Evolutionary conservation across 2,113 vertebrate genomes (phyloP).

Genomic region (Peromyscus californicus): DNA sequence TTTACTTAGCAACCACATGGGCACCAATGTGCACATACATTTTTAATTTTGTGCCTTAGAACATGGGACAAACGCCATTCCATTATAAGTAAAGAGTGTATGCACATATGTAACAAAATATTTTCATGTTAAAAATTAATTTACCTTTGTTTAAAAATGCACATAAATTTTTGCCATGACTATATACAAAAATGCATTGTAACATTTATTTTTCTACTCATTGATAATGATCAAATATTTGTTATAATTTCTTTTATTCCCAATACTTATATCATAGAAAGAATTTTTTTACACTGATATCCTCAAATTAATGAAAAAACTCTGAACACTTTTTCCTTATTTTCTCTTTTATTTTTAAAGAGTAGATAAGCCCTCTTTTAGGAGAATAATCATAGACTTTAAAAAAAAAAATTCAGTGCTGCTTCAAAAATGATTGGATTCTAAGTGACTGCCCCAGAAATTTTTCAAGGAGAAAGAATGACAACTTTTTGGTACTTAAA

Average conservation of each 20-base stretch:
- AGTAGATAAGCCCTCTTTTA: too few relatives aligned
- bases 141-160: not conserved
- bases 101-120: slow-evolving; percentile 18
- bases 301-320: not conserved
- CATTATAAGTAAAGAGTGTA: not conserved
- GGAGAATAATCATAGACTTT: not conserved
- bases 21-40: not conserved
- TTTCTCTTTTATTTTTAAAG: too few relatives aligned
- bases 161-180: not conserved
- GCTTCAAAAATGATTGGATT: not conserved
- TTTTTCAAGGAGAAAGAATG: not conserved
- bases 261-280: not conserved
- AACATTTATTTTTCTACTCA: not conserved
- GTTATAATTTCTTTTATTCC: not conserved
- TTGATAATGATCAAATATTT: not conserved
- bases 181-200: not conserved
- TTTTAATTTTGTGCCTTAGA: slow-evolving; percentile 21
- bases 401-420: not conserved
- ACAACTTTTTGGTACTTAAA: not conserved
- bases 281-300: not conserved
- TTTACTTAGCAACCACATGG: not conserved
- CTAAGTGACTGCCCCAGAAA: not conserved
- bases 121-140: not conserved
- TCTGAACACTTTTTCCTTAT: not conserved
- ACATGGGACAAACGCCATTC: not conserved